Evolutionary conservation across 2,797 vertebrate genomes (phyloP).

Genomic region (Iguana delicatissima): DNA sequence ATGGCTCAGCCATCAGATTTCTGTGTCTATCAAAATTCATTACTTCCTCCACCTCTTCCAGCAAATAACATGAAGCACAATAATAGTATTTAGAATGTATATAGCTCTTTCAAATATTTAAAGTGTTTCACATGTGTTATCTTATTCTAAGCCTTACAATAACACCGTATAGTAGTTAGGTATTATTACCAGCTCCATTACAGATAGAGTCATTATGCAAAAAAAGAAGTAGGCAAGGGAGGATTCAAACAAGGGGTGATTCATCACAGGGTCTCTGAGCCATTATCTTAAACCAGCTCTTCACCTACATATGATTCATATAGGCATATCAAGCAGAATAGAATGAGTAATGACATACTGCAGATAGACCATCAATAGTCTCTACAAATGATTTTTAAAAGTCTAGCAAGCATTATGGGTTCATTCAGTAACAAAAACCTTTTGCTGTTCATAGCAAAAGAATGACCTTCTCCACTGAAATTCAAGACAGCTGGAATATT

Average conservation of each 20-base stretch:
- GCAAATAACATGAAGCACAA: not conserved
- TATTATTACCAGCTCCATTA: not conserved
- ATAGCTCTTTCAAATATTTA: not conserved
- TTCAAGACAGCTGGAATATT: not conserved
- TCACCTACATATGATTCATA: not conserved
- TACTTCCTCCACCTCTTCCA: not conserved
- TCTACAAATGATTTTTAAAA: not conserved
- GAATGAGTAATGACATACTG: not conserved
- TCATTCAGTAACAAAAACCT: not conserved
- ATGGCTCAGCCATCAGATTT: not conserved
- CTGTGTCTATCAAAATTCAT: not conserved
- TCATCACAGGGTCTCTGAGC: not conserved
- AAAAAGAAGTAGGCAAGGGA: not conserved
- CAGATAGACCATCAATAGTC: not conserved
- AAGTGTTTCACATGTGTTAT: not conserved
- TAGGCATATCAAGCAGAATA: not conserved
- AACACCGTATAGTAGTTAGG: not conserved
- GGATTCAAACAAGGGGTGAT: not conserved
- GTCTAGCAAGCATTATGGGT: not conserved
- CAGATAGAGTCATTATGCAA: not conserved
- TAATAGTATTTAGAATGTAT: not conserved
- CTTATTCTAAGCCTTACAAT: not conserved
- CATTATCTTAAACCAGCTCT: no score
- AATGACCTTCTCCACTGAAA: not conserved
- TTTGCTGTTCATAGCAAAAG: not conserved